Evolutionary conservation across 2,113 vertebrate genomes (phyloP), one percentile per base, ranked within the genome.

Genomic region (Oreochromis aureus): DNA sequence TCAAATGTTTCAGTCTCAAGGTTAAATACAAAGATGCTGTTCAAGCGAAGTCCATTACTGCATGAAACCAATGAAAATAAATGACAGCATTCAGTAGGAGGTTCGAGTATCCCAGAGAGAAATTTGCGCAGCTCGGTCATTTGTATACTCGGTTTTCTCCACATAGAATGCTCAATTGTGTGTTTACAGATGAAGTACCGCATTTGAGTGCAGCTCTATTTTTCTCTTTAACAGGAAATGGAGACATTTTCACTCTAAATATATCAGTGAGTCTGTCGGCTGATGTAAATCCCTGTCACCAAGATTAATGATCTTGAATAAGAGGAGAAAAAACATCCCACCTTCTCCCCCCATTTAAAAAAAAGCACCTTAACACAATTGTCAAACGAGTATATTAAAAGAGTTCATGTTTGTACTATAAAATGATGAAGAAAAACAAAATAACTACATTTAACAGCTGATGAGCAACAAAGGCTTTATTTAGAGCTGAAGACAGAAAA

Each of bases 21-120:
- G 95, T 95, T 94, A 95, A 93, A 91, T 89, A 92, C 90, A 88
- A 93, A 94, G 94, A 95, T 93, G 92, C 59, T 84, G 90, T 87
- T 92, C 90, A 86, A 91, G 91, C 88, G 76, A 87, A 92, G 92
- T 93, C 92, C 94, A 94, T 95, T 95, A 94, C 89, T 39, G 91
- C 86, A 79, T 79, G 82, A 91, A 89, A 86, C 84, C 92, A 83
- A 91, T 94, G 94, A 92, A 93, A 95, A 95, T 85, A 95, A 95
- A 95, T 92, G 93, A 91, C 87, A 85, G 89, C 87, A 81, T 92
- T 90, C 89, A 85, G 89, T 88, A 71, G 88, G 90, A 89, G 88
- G 90, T 87, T 92, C 2, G 86, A 92, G 93, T 83, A 89, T 91
- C 90, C 91, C 87, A 87, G 58, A 51, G 90, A 95, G 93, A 92